Conservation (phyloP, 2,113 vertebrate genomes). For the Buteo buteo region DNA sequence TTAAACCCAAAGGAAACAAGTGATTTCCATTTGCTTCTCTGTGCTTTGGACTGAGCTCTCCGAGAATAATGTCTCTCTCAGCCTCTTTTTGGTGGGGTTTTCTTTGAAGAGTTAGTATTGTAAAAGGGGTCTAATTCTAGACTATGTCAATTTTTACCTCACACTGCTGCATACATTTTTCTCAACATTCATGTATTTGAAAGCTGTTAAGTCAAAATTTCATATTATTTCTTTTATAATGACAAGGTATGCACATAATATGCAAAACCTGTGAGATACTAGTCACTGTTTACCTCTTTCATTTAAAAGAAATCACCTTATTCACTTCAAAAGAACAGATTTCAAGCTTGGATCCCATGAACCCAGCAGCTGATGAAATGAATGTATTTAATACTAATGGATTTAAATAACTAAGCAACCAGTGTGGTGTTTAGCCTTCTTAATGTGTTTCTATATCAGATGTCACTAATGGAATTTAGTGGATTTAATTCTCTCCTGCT, state of each 20-base stretch:
- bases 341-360: background rate
- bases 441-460: slow-evolving; percentile 30
- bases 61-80: background rate
- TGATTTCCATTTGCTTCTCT: background rate
- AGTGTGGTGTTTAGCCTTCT: background rate
- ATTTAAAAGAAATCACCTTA: background rate
- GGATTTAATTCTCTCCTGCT: slow-evolving; percentile 23
- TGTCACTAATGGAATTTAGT: slow-evolving; percentile 42
- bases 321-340: background rate
- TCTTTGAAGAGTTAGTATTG: background rate
- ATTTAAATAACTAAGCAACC: slow-evolving; percentile 7
- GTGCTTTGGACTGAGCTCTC: background rate
- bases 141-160: background rate
- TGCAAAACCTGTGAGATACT: background rate
- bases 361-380: background rate
- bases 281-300: background rate
- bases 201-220: background rate
- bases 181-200: background rate
- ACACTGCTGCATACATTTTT: background rate
- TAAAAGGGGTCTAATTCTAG: background rate
- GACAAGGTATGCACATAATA: background rate
- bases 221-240: background rate
- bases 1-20: background rate
- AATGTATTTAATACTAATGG: slow-evolving; percentile 11
- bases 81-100: background rate